phyloP scores from a whole-genome alignment of 2,888 invertebrate genomes.

The Sericinus montela region DNA sequence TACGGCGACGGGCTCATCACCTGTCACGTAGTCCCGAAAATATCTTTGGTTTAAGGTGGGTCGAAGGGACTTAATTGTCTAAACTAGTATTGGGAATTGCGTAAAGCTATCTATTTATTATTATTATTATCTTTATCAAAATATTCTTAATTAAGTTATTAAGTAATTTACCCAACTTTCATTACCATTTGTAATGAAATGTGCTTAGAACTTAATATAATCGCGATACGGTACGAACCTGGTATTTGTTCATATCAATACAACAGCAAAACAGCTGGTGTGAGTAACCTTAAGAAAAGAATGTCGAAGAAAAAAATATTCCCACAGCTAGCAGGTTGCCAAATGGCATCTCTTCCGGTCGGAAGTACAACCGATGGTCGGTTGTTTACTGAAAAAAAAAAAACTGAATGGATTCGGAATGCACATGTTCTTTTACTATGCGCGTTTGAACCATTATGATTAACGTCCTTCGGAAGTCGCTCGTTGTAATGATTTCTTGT shows the following conservation, averaged over 20 bases:
- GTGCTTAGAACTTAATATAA: too few relatives aligned
- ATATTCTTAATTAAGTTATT: too few relatives aligned
- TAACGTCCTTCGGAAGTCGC: slow-evolving; percentile 54
- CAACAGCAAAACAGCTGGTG: slow-evolving; percentile 21
- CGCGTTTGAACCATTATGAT: slow-evolving; percentile 43
- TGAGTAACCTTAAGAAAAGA: slow-evolving; percentile 44
- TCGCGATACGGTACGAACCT: background rate
- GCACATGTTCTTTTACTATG: slow-evolving; percentile 51
- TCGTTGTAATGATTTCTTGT: slow-evolving; percentile 47
- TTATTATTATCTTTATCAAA: too few relatives aligned
- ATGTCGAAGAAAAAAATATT: slow-evolving; percentile 59
- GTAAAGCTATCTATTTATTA: too few relatives aligned
- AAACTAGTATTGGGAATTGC: too few relatives aligned
- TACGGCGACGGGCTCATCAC: too few relatives aligned
- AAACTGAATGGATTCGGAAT: slow-evolving; percentile 51
- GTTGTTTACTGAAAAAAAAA: slow-evolving; percentile 45
- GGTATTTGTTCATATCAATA: background rate
- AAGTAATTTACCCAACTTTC: too few relatives aligned
- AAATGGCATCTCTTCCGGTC: slow-evolving; percentile 70
- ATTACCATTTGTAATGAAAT: too few relatives aligned
- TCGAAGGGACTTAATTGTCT: too few relatives aligned
- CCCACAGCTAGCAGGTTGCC: slow-evolving; percentile 74
- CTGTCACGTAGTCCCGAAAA: too few relatives aligned
- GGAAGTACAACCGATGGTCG: slow-evolving; percentile 73
- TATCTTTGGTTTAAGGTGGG: too few relatives aligned